phyloP scores from a whole-genome alignment of 35 echinoderm and acorn worm genomes.

The Ophioderma brevispina region DNA sequence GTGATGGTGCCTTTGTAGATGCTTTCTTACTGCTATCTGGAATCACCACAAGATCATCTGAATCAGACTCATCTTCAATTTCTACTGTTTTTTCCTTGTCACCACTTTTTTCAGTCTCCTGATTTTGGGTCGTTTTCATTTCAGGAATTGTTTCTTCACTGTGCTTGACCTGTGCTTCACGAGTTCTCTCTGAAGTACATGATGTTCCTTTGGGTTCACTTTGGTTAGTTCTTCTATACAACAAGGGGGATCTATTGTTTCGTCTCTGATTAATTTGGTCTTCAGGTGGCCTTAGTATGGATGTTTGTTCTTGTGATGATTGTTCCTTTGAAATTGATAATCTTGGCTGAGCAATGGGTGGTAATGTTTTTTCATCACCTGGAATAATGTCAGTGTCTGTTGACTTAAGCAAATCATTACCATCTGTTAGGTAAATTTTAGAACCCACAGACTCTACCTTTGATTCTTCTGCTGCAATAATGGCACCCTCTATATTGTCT shows the following conservation, averaged over 20 bases:
- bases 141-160: not conserved
- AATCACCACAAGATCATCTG: constrained; percentile 14
- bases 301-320: not conserved
- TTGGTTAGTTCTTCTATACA: no score
- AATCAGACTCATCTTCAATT: not conserved
- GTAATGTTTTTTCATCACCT: not conserved
- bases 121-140: not conserved
- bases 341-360: not conserved
- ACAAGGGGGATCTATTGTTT: not conserved
- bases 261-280: not conserved
- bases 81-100: not conserved
- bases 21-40: not conserved
- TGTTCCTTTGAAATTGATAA: not conserved
- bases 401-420: not conserved
- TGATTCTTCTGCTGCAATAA: not conserved
- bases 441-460: not conserved
- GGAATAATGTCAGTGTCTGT: not conserved
- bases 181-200: not conserved
- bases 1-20: not conserved
- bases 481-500: not conserved
- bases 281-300: not conserved
- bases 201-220: not conserved
- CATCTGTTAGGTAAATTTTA: not conserved
- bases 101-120: not conserved
- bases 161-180: not conserved